phyloP scores from a whole-genome alignment of 2,888 invertebrate genomes.

The Hemicrepidius hirtus region DNA sequence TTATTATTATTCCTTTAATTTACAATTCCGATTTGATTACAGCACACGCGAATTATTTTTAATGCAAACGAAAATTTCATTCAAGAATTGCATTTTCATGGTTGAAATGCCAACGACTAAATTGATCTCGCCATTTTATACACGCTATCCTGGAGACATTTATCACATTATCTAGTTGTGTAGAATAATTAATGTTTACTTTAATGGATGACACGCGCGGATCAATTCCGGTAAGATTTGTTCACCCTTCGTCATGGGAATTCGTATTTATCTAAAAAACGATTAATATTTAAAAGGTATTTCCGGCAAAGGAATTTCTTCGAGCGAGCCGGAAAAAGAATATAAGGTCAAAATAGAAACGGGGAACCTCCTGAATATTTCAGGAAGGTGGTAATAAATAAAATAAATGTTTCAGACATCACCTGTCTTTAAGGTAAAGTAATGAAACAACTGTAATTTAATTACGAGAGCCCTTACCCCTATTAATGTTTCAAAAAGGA shows the following conservation, averaged over 20 bases:
- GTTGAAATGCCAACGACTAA: background rate
- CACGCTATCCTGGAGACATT: conserved; percentile 13
- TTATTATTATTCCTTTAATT: too few relatives aligned
- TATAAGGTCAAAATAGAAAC: background rate
- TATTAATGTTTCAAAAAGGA: background rate
- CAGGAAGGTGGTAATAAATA: background rate
- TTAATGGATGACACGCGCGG: background rate
- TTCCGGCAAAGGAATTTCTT: too few relatives aligned
- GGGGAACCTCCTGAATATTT: background rate
- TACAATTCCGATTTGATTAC: too few relatives aligned
- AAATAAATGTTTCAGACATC: conserved; percentile 1
- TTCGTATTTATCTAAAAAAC: too few relatives aligned
- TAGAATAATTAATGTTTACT: background rate
- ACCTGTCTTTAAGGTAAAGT: background rate
- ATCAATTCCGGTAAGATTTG: too few relatives aligned
- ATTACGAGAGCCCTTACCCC: background rate
- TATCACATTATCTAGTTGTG: conserved; percentile 12
- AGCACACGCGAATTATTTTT: background rate
- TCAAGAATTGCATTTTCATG: background rate
- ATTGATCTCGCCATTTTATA: conserved; percentile 9
- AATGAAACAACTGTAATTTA: conserved; percentile 2
- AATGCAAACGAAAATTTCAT: background rate
- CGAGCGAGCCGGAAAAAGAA: too few relatives aligned
- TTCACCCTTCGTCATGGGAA: too few relatives aligned
- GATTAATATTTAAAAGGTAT: too few relatives aligned